phyloP scores from a whole-genome alignment of 2,113 vertebrate genomes.

The Alces alces region DNA sequence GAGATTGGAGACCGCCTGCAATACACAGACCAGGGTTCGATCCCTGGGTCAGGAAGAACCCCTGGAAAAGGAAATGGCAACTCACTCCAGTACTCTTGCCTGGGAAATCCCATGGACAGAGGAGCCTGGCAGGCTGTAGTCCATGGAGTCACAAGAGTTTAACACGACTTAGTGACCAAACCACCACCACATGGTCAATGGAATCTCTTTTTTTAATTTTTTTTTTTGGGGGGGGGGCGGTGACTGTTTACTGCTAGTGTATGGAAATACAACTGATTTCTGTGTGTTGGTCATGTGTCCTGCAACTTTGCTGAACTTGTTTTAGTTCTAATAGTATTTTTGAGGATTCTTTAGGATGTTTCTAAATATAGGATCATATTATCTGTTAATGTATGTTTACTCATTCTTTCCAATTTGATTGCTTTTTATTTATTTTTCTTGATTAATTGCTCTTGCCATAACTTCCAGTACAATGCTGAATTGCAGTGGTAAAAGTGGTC shows the following conservation, averaged over 20 bases:
- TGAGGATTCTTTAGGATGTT: background rate
- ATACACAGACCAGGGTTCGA: background rate
- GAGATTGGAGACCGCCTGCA: background rate
- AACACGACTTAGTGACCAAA: accelerated
- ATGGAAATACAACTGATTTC: background rate
- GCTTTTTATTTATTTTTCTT: background rate
- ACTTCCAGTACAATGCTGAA: background rate
- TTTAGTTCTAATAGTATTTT: background rate
- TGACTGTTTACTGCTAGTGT: background rate
- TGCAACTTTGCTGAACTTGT: background rate
- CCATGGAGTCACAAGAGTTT: background rate
- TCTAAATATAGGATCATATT: background rate
- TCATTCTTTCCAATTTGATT: background rate
- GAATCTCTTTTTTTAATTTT: background rate
- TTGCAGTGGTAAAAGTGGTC: background rate
- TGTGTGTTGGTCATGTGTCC: background rate
- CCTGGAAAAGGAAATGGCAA: background rate
- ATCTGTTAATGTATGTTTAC: background rate
- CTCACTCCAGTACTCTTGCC: background rate
- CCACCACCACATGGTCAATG: background rate
- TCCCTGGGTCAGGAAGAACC: background rate
- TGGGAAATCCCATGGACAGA: background rate
- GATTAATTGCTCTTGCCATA: background rate
- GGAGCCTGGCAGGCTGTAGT: background rate
- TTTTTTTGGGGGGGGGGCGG: background rate